Conservation (phyloP, 2,888 invertebrate genomes). For the Lobophora halterata region DNA sequence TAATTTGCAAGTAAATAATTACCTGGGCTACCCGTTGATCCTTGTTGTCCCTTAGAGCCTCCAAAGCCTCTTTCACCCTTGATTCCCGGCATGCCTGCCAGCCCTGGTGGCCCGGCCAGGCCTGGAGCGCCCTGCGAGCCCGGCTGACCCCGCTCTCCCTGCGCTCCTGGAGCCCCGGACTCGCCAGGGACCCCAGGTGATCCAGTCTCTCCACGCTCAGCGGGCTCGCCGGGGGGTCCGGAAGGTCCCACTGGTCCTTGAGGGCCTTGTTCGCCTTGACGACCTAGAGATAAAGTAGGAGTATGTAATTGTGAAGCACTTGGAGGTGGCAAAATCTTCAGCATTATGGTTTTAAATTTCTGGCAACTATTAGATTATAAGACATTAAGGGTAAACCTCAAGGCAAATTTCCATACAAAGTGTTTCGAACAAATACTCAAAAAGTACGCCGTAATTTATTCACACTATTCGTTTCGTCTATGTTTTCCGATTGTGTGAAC, state of each 20-base stretch:
- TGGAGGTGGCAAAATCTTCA: no score
- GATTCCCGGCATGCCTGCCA: constrained; percentile 84
- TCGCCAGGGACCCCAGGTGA: constrained; percentile 86
- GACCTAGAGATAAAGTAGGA: constrained; percentile 56
- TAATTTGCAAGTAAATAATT: no score
- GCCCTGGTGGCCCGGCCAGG: constrained; percentile 84
- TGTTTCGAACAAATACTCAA: no score
- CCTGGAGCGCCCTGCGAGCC: constrained; percentile 87
- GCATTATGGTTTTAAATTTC: no score
- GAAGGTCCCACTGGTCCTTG: constrained; percentile 88
- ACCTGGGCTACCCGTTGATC: constrained; percentile 82
- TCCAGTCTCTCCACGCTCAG: constrained; percentile 89
- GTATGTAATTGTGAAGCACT: no score
- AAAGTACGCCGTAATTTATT: no score
- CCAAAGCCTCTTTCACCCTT: constrained; percentile 87
- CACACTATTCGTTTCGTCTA: no score
- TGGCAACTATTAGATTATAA: no score
- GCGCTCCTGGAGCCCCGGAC: constrained; percentile 85
- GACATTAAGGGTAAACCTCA: no score
- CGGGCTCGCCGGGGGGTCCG: constrained; percentile 90
- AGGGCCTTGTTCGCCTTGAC: constrained; percentile 87
- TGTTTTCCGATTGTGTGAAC: no score
- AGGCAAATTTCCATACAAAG: no score
- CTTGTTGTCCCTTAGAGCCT: constrained; percentile 88
- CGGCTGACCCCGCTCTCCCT: constrained; percentile 87